Evolutionary conservation across 2,113 vertebrate species (phyloP).

Genomic region (Montifringilla adamsi): DNA sequence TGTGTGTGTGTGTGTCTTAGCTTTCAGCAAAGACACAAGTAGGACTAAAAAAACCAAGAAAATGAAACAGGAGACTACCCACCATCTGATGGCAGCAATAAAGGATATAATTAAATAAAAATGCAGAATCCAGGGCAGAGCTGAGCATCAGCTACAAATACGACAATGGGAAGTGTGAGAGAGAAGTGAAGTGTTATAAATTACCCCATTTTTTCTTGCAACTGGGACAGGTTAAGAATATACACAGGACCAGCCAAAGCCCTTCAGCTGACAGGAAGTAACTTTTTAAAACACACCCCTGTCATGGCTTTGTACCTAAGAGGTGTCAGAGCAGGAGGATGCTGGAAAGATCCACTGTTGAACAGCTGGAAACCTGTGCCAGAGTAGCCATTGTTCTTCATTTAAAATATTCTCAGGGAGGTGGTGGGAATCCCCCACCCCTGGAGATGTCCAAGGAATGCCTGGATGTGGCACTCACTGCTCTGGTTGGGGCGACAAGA

Average conservation of each 20-base stretch:
- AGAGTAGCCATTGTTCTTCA: background rate
- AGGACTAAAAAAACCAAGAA: background rate
- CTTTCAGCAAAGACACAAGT: background rate
- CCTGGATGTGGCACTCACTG: background rate
- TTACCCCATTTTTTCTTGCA: background rate
- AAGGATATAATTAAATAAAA: slow-evolving; percentile 43
- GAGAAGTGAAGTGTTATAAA: background rate
- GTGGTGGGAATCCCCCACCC: background rate
- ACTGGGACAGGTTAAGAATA: background rate
- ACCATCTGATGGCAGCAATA: slow-evolving; percentile 50
- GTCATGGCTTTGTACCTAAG: background rate
- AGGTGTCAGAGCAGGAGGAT: background rate
- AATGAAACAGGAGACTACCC: background rate
- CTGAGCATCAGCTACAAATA: background rate
- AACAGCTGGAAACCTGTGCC: background rate
- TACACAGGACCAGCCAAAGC: background rate
- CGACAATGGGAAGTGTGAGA: background rate
- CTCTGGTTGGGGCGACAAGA: background rate
- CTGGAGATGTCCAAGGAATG: fast-evolving
- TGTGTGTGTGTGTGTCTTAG: background rate
- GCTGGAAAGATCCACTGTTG: background rate
- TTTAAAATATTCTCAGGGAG: background rate
- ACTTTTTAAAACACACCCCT: background rate
- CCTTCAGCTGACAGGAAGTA: background rate
- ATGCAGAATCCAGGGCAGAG: slow-evolving; percentile 33